Evolutionary conservation across 2,113 vertebrate genomes (phyloP), one percentile per base, ranked within the genome.

Genomic region (Cebus imitator): DNA sequence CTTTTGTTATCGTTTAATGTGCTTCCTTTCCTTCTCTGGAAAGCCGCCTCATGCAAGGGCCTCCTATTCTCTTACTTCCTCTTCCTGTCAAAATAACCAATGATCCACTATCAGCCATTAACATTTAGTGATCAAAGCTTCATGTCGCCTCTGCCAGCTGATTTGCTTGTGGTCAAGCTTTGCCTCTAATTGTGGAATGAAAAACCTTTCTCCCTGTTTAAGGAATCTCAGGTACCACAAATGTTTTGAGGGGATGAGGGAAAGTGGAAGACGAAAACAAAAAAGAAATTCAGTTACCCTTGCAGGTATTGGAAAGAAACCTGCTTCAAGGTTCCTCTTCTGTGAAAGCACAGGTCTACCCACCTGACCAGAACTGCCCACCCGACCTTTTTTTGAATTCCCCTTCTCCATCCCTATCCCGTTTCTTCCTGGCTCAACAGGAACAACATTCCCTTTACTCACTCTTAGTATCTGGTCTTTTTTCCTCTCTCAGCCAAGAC

Each of bases 101-200:
- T 40, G 48, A 75, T 90, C 52, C 43, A 58, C 4, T 76, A 61
- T 55, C 30, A 86, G 79, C 64, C 72, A 66, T 70, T 80, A 66
- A 86, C 76, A 75, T 80, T 87, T 35, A 97, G 70, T 84, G 52
- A 93, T 91, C 76, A 82, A 32, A 82, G 68, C 90, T 96, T 87
- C 35, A 50, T 6, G 11, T 90, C 90, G 23, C 55, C 21, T 84
- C 43, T 57, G 16, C 90, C 78, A 78, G 18, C 37, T 85, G 32
- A 30, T 75, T 76, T 55, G n/a, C 40, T 61, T 88, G 72, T 68
- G 84, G 82, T 87, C 40, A 85, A 89, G 30, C 64, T 73, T 91
- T 86, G 30, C 84, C 30, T 88, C 23, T 92, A 90, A 87, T 35
- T 50, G 58, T 82, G 45, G 30, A 68, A 91, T 96, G 64, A 91